phyloP scores from a whole-genome alignment of 2,888 invertebrate species.

The Pristionchus mayeri region DNA sequence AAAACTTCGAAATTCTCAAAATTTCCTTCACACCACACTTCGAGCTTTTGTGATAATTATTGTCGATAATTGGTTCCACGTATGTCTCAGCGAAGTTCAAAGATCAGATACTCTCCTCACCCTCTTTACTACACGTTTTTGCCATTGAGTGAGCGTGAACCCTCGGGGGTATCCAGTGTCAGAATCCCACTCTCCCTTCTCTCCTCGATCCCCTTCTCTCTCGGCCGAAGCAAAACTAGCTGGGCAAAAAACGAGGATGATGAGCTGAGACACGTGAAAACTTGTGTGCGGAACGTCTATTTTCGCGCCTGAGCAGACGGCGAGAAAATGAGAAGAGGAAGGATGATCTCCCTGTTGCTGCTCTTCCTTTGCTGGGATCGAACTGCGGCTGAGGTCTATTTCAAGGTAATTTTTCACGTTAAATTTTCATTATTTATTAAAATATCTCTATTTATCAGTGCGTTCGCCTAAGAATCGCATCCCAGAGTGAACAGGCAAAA shows the following conservation, averaged over 20 bases:
- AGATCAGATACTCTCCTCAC: no score
- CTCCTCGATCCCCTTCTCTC: neutral
- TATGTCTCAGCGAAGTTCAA: no score
- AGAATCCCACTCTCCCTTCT: neutral
- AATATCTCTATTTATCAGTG: no score
- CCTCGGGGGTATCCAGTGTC: constrained; percentile 26
- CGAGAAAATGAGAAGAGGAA: no score
- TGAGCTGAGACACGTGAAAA: neutral
- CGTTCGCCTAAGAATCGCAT: no score
- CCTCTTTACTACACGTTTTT: neutral
- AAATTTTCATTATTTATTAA: no score
- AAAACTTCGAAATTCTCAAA: no score
- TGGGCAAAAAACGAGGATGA: constrained; percentile 1
- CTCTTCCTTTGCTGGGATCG: neutral
- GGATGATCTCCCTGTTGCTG: no score
- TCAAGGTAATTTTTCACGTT: constrained; percentile 28
- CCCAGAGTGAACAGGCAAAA: no score
- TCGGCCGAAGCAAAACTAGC: neutral
- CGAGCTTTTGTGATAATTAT: no score
- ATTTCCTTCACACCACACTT: no score
- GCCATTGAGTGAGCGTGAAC: neutral
- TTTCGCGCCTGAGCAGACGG: neutral
- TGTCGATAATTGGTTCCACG: no score
- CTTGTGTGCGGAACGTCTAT: neutral
- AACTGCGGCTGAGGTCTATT: neutral